Evolutionary conservation across 2,888 invertebrate genomes (phyloP).

Genomic region (Troides aeacus): DNA sequence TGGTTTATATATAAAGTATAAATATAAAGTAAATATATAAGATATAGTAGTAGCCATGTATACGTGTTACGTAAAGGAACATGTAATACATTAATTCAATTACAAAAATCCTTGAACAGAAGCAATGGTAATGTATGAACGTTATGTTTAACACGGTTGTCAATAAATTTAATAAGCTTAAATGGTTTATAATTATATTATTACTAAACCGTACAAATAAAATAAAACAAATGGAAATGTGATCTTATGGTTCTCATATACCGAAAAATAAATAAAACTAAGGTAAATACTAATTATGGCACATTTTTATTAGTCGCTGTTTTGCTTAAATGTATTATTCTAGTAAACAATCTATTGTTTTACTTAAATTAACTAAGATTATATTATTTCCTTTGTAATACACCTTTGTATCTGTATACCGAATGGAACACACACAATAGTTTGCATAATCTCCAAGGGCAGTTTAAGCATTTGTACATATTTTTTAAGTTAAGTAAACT

Average conservation of each 20-base stretch:
- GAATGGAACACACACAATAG: not conserved
- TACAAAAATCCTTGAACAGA: slow-evolving; percentile 3
- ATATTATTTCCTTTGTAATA: too few species aligned
- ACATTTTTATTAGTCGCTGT: too few species aligned
- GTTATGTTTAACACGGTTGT: not conserved
- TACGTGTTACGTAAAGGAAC: slow-evolving; percentile 5
- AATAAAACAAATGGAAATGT: too few species aligned
- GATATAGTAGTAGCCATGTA: not conserved
- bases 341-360: too few species aligned
- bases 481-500: slow-evolving; percentile 14
- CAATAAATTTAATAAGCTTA: slow-evolving; percentile 26
- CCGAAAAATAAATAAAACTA: too few species aligned
- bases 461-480: not conserved
- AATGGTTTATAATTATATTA: not conserved
- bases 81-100: slow-evolving; percentile 21
- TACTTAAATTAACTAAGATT: too few species aligned
- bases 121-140: not conserved
- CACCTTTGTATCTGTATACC: too few species aligned
- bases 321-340: too few species aligned
- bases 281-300: too few species aligned
- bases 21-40: not conserved
- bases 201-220: not conserved
- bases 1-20: too few species aligned
- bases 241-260: too few species aligned
- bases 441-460: not conserved